Evolutionary conservation across 2,888 invertebrate genomes (phyloP).

Genomic region (Deilephila porcellus): DNA sequence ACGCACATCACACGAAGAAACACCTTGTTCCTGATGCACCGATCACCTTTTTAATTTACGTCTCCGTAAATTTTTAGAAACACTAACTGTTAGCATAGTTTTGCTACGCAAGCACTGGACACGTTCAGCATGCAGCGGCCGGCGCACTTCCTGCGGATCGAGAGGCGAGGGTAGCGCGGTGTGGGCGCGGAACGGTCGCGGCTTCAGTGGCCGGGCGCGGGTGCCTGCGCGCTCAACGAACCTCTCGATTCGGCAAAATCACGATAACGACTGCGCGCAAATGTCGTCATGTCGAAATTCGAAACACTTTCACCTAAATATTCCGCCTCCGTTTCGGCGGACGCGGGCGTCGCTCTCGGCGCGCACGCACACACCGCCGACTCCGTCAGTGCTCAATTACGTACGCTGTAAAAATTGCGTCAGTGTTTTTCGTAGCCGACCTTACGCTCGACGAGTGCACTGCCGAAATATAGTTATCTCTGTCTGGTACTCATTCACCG

Average conservation of each 20-base stretch:
- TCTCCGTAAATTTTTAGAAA: constrained; percentile 70
- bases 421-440: constrained; percentile 83
- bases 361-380: constrained; percentile 80
- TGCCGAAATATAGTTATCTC: constrained; percentile 83
- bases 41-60: constrained; percentile 80
- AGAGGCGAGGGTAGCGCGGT: constrained; percentile 59
- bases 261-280: constrained; percentile 85
- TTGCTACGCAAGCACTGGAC: constrained; percentile 65
- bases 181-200: constrained; percentile 47
- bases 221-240: constrained; percentile 69
- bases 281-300: constrained; percentile 85
- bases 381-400: constrained; percentile 79
- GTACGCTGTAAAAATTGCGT: constrained; percentile 84
- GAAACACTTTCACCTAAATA: constrained; percentile 86
- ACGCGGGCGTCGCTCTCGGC: constrained; percentile 84
- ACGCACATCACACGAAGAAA: constrained; percentile 76
- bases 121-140: constrained; percentile 68
- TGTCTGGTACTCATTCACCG: constrained; percentile 79
- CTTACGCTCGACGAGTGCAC: constrained; percentile 72
- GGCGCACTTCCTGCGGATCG: constrained; percentile 70
- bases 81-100: constrained; percentile 80
- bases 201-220: constrained; percentile 50
- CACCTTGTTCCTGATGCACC: constrained; percentile 66
- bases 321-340: constrained; percentile 84
- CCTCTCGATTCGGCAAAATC: constrained; percentile 84